These are phyloP conservation scores for Bufo gargarizans DNA, from an alignment of 2,113 vertebrate genomes.

Conservation along the genomic window DNA sequence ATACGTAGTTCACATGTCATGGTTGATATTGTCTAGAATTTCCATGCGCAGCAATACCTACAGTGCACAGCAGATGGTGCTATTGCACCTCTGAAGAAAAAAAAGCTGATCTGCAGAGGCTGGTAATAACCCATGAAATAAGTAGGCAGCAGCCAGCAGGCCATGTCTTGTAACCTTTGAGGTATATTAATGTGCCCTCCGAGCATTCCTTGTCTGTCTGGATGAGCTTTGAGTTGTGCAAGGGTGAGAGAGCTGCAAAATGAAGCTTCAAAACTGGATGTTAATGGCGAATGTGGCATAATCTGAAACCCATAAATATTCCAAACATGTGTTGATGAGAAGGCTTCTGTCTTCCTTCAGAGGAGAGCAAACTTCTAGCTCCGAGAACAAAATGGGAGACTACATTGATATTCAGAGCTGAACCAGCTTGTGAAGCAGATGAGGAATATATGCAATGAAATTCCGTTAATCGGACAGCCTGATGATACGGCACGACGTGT, in stretches of 20 bases:
- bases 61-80: conserved; percentile 42
- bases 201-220: conserved; percentile 58
- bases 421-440: no score
- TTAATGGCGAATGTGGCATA: conserved; percentile 48
- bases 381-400: no score
- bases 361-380: conserved; percentile 9
- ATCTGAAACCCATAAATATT: conserved; percentile 56
- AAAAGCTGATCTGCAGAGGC: conserved; percentile 4
- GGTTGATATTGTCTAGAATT: not conserved
- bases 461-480: no score
- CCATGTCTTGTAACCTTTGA: conserved; percentile 60
- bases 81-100: not conserved
- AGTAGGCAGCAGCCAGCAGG: conserved; percentile 56
- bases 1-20: not conserved
- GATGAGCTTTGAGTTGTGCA: conserved; percentile 57
- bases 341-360: conserved; percentile 24
- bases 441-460: no score
- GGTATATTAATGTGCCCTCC: conserved; percentile 58
- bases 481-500: no score
- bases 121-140: conserved; percentile 57
- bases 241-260: conserved; percentile 59
- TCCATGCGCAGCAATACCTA: conserved; percentile 25
- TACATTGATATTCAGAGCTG: no score
- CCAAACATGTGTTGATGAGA: conserved; percentile 42
- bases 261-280: conserved; percentile 57